Evolutionary conservation across 2,888 invertebrate species (phyloP).

Genomic region (Orthonychiurus folsomi): DNA sequence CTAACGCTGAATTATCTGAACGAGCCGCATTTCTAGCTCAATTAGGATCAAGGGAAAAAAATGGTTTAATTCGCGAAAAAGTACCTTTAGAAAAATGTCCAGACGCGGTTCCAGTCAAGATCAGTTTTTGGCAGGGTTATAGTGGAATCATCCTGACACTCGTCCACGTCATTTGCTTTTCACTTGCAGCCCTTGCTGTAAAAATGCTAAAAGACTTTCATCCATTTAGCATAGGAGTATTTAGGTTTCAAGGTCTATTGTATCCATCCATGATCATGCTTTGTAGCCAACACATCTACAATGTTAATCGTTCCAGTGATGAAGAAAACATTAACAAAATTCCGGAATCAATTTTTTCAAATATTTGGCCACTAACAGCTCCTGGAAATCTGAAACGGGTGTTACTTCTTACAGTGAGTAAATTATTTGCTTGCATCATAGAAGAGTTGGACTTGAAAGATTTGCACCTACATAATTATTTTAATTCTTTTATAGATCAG

Average conservation of each 20-base stretch:
- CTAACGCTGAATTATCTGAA: no score
- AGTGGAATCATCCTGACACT: slow-evolving; percentile 19
- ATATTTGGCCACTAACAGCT: slow-evolving; percentile 12
- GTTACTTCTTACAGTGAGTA: slow-evolving; percentile 11
- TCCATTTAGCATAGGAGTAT: slow-evolving; percentile 24
- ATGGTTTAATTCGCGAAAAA: no score
- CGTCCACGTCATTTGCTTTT: slow-evolving; percentile 23
- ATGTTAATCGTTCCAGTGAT: background rate
- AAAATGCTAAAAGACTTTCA: slow-evolving; percentile 31
- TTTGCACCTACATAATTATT: no score
- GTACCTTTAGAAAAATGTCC: no score
- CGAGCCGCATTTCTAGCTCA: no score
- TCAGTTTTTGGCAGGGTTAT: slow-evolving; percentile 9
- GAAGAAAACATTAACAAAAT: background rate
- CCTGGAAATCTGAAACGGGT: slow-evolving; percentile 10
- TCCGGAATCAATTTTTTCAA: slow-evolving; percentile 15
- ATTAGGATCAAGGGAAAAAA: no score
- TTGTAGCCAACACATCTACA: background rate
- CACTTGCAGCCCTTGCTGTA: slow-evolving; percentile 22
- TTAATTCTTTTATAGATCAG: slow-evolving; percentile 22
- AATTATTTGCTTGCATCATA: background rate
- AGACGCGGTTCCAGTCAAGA: no score
- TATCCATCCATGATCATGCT: slow-evolving; percentile 17
- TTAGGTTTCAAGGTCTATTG: slow-evolving; percentile 30
- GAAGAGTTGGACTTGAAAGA: slow-evolving; percentile 2